phyloP scores from a whole-genome alignment of 2,113 vertebrate species.

The Calyptommatus sinebrachiatus region DNA sequence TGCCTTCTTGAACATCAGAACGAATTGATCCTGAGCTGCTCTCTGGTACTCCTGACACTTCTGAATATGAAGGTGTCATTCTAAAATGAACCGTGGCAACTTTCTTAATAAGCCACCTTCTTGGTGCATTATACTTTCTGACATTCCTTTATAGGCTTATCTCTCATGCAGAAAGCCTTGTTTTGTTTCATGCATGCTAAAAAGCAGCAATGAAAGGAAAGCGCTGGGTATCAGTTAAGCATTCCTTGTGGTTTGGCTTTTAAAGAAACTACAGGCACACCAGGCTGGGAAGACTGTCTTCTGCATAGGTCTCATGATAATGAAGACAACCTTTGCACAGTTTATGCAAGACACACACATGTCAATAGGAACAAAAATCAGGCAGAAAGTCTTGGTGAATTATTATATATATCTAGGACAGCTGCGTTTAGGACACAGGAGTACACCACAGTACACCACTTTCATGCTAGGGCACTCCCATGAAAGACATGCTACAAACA shows the following conservation, averaged over 20 bases:
- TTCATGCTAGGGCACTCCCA: no score
- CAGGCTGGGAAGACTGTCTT: not conserved
- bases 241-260: conserved; percentile 49
- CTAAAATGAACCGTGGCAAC: conserved; percentile 69
- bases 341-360: not conserved
- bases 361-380: not conserved
- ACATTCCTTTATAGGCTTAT: conserved; percentile 67
- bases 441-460: no score
- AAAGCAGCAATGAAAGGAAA: conserved; percentile 36
- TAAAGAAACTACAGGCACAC: conserved; percentile 37
- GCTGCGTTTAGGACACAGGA: no score
- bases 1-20: conserved; percentile 52
- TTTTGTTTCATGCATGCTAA: conserved; percentile 61
- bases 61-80: conserved; percentile 69
- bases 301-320: not conserved
- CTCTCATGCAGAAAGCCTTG: conserved; percentile 50
- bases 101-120: conserved; percentile 71
- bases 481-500: no score
- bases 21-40: conserved; percentile 66
- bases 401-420: not conserved
- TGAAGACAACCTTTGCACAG: not conserved
- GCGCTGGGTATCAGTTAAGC: conserved; percentile 49
- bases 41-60: conserved; percentile 58
- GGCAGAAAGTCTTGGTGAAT: not conserved
- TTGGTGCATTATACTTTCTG: conserved; percentile 66